A percentile compares a stretch with the other conserved stretches of the same genome.
These are phyloP conservation scores for Graptemys geographica DNA, from an alignment of 2,797 vertebrate genomes.

Conservation along the genomic window DNA sequence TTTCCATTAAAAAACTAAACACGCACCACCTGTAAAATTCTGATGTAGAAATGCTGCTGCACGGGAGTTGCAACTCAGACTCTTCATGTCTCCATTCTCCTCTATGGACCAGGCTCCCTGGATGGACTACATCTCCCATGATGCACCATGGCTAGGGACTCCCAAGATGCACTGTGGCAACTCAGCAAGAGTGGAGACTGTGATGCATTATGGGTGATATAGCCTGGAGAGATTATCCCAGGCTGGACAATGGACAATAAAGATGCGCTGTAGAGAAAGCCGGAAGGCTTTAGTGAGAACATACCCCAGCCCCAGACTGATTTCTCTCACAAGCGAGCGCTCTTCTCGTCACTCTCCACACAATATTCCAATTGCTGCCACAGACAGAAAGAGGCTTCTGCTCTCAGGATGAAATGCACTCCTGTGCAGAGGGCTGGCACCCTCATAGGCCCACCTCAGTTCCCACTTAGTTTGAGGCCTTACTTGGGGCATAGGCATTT, in stretches of 20 bases:
- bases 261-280: background rate
- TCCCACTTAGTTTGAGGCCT: background rate
- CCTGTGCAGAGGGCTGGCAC: background rate
- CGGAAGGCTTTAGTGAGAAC: background rate
- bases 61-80: background rate
- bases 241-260: background rate
- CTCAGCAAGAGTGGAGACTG: background rate
- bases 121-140: background rate
- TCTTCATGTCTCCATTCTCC: background rate
- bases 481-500: background rate
- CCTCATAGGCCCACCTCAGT: background rate
- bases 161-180: background rate
- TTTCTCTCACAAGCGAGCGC: background rate
- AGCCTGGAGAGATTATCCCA: background rate
- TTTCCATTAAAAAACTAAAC: background rate
- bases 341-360: background rate
- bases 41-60: background rate
- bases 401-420: background rate
- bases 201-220: background rate
- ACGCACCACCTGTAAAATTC: background rate
- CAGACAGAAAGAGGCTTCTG: background rate
- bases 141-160: background rate
- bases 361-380: background rate
- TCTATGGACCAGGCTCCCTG: background rate
- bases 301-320: background rate